Evolutionary conservation across 2,113 vertebrate genomes (phyloP).

Genomic region (Cryptomyrus ogoouensis): DNA sequence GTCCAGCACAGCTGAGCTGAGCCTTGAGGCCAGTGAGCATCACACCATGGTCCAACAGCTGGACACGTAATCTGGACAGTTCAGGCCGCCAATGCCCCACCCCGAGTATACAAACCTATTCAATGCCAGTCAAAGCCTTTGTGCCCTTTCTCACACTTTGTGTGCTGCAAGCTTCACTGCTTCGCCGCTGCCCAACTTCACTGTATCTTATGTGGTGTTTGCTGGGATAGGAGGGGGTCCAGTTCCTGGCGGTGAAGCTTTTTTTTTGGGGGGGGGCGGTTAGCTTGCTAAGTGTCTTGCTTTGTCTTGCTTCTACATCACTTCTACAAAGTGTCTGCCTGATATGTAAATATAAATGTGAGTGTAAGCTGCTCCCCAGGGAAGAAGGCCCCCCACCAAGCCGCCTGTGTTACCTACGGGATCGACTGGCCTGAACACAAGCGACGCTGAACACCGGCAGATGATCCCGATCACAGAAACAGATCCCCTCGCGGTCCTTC

Average conservation of each 20-base stretch:
- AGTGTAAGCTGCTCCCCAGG: neutral
- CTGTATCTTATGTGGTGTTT: no score
- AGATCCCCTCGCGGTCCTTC: neutral
- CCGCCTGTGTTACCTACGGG: neutral
- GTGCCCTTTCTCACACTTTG: neutral
- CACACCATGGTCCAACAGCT: constrained; percentile 42
- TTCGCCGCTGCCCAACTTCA: no score
- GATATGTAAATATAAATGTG: neutral
- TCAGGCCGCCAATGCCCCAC: neutral
- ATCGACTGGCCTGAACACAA: neutral
- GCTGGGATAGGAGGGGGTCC: no score
- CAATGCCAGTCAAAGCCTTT: neutral
- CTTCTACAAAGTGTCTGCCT: neutral
- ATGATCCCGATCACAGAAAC: neutral
- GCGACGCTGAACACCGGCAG: neutral
- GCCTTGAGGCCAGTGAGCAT: constrained; percentile 55
- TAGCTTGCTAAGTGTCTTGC: neutral
- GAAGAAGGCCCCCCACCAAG: neutral
- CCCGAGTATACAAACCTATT: neutral
- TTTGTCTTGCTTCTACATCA: neutral
- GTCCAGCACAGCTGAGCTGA: constrained; percentile 47
- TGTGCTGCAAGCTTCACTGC: neutral
- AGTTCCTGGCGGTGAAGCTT: neutral
- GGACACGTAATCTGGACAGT: neutral
- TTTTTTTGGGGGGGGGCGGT: no score